phyloP scores from a whole-genome alignment of 2,888 invertebrate genomes.

The Autographa pulchrina region DNA sequence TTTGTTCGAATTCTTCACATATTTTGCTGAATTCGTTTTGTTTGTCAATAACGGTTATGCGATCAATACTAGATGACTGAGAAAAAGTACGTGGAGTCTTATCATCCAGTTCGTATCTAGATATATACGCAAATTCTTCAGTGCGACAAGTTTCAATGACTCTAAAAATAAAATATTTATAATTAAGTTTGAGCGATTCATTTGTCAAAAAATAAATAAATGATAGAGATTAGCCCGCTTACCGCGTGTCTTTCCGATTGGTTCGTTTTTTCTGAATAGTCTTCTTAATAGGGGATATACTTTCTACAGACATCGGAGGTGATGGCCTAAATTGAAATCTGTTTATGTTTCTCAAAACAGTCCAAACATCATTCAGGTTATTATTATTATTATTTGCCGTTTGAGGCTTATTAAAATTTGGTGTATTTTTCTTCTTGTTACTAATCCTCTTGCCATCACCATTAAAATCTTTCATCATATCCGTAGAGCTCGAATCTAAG shows the following conservation, averaged over 20 bases:
- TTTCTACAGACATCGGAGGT: constrained; percentile 77
- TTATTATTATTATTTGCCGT: constrained; percentile 52
- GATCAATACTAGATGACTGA: constrained; percentile 76
- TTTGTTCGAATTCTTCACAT: constrained; percentile 60
- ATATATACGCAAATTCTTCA: constrained; percentile 80
- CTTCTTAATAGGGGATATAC: constrained; percentile 66
- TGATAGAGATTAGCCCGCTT: constrained; percentile 24
- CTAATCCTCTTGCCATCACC: constrained; percentile 64
- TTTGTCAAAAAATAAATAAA: too few relatives aligned
- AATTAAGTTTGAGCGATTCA: neutral
- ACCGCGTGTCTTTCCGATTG: constrained; percentile 73
- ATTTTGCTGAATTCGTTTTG: constrained; percentile 64
- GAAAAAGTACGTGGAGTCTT: constrained; percentile 66
- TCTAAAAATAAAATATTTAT: constrained; percentile 63
- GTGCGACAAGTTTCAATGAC: constrained; percentile 77
- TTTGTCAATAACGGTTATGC: constrained; percentile 81
- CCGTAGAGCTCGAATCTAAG: constrained; percentile 76
- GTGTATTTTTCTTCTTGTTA: constrained; percentile 48
- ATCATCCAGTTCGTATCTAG: constrained; percentile 72
- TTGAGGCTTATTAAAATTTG: constrained; percentile 35
- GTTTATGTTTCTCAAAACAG: constrained; percentile 80
- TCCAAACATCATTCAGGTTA: constrained; percentile 75
- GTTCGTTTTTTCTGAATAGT: constrained; percentile 60
- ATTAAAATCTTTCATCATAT: constrained; percentile 68
- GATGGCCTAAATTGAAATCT: constrained; percentile 78